Evolutionary conservation across 1,140 invertebrate genomes (phyloP).

Genomic region (Nylanderia fulva): DNA sequence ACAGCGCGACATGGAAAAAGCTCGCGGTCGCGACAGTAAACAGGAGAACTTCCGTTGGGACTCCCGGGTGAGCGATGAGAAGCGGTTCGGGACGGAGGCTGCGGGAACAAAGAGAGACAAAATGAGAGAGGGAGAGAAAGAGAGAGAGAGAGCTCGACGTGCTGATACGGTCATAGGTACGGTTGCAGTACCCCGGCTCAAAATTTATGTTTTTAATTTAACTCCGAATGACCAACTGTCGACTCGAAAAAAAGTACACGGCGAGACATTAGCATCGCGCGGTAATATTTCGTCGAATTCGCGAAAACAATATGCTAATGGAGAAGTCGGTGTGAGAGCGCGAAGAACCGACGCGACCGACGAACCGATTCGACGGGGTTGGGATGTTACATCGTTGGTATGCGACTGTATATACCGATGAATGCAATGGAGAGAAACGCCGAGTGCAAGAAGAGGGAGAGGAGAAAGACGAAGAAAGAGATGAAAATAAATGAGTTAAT

Average conservation of each 20-base stretch:
- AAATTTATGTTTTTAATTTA: conserved; percentile 86
- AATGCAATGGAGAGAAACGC: conserved; percentile 48
- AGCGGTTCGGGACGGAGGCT: conserved; percentile 47
- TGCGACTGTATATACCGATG: conserved; percentile 24
- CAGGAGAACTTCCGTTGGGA: conserved; percentile 73
- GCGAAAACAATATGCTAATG: conserved; percentile 86
- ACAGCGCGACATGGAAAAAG: conserved; percentile 56
- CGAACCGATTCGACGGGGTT: conserved; percentile 42
- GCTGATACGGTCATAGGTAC: conserved; percentile 45
- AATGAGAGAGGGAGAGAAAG: too few species aligned
- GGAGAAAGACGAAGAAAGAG: conserved; percentile 49
- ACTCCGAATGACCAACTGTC: conserved; percentile 85
- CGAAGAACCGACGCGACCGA: conserved; percentile 69
- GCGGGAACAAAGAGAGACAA: conserved; percentile 20
- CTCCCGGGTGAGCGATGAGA: conserved; percentile 73
- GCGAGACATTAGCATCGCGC: conserved; percentile 82
- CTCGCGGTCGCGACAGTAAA: conserved; percentile 67
- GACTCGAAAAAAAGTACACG: conserved; percentile 75
- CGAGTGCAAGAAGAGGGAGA: conserved; percentile 26
- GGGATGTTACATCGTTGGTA: conserved; percentile 33
- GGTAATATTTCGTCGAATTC: conserved; percentile 84
- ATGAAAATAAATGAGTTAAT: conserved; percentile 57
- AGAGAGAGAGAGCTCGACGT: conserved; percentile 8
- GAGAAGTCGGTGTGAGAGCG: conserved; percentile 68
- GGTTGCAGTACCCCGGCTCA: conserved; percentile 64